phyloP scores from a whole-genome alignment of 2,888 invertebrate species.

The Cataglyphis rosenhaueri region DNA sequence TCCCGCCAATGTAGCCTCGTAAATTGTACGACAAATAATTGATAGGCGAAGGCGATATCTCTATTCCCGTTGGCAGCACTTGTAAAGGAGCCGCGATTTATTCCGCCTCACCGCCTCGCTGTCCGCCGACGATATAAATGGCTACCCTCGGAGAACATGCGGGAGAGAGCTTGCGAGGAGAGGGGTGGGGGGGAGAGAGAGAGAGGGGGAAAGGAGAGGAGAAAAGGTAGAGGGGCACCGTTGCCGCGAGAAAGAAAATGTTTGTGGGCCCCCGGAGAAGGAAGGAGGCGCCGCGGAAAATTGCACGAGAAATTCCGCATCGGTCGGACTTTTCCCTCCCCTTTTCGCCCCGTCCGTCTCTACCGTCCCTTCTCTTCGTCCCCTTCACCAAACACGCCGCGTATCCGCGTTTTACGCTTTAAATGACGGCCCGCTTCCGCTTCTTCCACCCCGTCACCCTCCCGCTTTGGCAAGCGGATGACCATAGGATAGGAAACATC shows the following conservation, averaged over 20 bases:
- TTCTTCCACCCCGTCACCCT: conserved; percentile 27
- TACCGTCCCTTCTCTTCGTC: conserved; percentile 24
- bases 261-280: conserved; percentile 60
- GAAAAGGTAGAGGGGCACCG: conserved; percentile 47
- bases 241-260: conserved; percentile 56
- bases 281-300: conserved; percentile 70
- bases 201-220: conserved; percentile 15
- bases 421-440: conserved; percentile 50
- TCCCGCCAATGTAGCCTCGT: conserved; percentile 57
- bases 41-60: conserved; percentile 84
- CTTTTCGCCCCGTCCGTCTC: conserved; percentile 41
- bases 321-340: conserved; percentile 56
- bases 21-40: conserved; percentile 84
- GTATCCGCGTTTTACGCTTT: conserved; percentile 52
- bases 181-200: conserved; percentile 9
- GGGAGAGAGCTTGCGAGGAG: conserved; percentile 28
- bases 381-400: conserved; percentile 40
- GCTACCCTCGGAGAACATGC: conserved; percentile 66
- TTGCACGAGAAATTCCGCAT: conserved; percentile 72
- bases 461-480: conserved; percentile 50
- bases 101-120: conserved; percentile 84
- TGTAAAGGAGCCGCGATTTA: conserved; percentile 84
- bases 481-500: conserved; percentile 49
- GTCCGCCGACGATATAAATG: conserved; percentile 80
- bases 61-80: conserved; percentile 84